Base-by-base conservation (phyloP, 2,888 invertebrate genomes). In the Xanthorhoe spadicearia region DNA sequence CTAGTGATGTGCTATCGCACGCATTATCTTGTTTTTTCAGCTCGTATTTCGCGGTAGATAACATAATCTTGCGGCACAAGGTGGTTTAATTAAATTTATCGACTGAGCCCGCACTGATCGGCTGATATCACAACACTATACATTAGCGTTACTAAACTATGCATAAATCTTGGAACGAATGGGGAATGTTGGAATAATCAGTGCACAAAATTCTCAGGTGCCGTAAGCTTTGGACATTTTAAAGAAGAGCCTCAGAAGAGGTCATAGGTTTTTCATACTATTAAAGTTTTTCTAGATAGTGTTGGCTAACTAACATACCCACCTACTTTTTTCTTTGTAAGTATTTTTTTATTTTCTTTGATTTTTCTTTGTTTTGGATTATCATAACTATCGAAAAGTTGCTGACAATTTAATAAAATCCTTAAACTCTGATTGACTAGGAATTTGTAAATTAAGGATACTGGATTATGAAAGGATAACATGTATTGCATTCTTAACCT, bases 1-100 rank as follows among this genome's bases (percentile, higher is more conserved):
- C 69, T 68, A 69, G 63, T 60, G 66, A 50, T 61, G 61, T 55
- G 56, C 52, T 61, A 53, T 57, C 63, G 53, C 19, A 46, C 48
- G 43, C 48, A 15, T 52, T 8, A 65, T 66, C 66, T 71, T 28
- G n/a, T 70, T 75, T 78, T 81, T 56, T 50, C 71, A 68, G 70
- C 75, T 74, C 78, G 80, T 83, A 82, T 83, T 82, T 83, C 72
- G 79, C 80, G 62, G 73, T 64, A 81, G 84, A 87, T 86, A 87
- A 83, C 81, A 79, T 82, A 83, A 85, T 86, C 86, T 74, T 71
- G 76, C 74, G 69, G 75, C 74, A 74, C 71, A 85, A 83, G 81
- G 84, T 83, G 80, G 83, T 83, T 85, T 88, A 87, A 89, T 88
- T 89, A 87, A 86, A 88, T 86, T 88, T 88, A 88, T 85, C 84